Percentiles rank a stretch among this genome's conserved stretches.
These are phyloP conservation scores for Peromyscus maniculatus DNA, from an alignment of 2,113 vertebrate species.

Conservation along the genomic window DNA sequence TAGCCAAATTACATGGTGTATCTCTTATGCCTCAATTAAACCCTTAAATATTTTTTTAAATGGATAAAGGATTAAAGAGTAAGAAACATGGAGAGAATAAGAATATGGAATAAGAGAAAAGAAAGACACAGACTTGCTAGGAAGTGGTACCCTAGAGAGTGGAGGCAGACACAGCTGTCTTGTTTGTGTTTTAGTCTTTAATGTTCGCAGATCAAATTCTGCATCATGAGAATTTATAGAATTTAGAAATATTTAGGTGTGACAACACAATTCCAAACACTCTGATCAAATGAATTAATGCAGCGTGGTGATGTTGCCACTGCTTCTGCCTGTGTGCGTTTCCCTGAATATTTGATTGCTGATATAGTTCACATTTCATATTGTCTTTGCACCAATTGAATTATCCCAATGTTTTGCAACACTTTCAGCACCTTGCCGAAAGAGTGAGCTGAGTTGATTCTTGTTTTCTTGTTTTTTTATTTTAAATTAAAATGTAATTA, in stretches of 20 bases:
- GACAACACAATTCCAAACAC: background rate
- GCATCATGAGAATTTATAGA: background rate
- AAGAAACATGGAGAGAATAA: background rate
- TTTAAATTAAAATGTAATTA: background rate
- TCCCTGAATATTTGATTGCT: background rate
- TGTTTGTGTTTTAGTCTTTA: background rate
- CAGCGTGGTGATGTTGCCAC: background rate
- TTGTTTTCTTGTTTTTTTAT: background rate
- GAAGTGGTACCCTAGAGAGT: background rate
- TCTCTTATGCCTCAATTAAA: background rate
- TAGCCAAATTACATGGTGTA: background rate
- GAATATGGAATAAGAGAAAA: background rate
- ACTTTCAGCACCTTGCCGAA: background rate
- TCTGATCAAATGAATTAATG: background rate
- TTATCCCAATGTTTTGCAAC: background rate
- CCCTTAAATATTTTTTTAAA: background rate
- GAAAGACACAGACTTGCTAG: background rate
- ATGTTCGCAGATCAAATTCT: background rate
- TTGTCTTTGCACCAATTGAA: background rate
- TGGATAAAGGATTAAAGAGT: background rate
- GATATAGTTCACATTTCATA: background rate
- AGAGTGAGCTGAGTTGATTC: background rate
- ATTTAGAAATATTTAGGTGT: background rate
- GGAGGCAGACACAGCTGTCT: background rate
- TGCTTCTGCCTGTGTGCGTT: too few species aligned